These are phyloP conservation scores for Ceratosolen solmsi DNA, from an alignment of 1,140 invertebrate species.

Conservation along the genomic window DNA sequence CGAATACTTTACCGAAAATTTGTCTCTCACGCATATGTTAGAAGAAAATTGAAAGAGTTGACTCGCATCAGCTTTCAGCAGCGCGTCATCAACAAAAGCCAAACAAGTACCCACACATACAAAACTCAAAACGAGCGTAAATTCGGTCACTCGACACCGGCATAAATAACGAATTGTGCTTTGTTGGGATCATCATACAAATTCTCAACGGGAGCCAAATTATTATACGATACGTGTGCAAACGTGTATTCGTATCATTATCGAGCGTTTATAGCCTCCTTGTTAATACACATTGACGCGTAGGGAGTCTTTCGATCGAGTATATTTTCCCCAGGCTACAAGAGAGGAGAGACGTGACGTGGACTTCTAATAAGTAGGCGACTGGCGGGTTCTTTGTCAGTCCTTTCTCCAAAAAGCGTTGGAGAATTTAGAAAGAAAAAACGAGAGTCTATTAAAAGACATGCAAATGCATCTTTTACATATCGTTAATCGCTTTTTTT, in stretches of 20 bases:
- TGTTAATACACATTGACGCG: background rate
- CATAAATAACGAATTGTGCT: slow-evolving; percentile 20
- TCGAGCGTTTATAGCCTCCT: slow-evolving; percentile 23
- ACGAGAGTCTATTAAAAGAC: background rate
- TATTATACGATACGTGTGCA: background rate
- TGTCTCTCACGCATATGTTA: no score
- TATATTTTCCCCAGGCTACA: background rate
- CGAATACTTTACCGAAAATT: no score
- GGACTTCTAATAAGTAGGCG: slow-evolving; percentile 20
- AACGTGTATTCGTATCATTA: slow-evolving; percentile 30
- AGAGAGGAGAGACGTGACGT: slow-evolving; percentile 18
- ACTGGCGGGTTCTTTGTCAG: background rate
- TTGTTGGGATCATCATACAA: background rate
- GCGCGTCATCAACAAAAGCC: background rate
- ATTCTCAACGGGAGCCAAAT: slow-evolving; percentile 37
- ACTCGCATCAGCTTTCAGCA: background rate
- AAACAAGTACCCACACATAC: background rate
- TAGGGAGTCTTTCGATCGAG: background rate
- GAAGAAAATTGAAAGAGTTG: no score
- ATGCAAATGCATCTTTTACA: slow-evolving; percentile 21
- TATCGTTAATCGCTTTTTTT: slow-evolving; percentile 14
- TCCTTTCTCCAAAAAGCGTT: background rate
- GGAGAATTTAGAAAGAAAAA: background rate
- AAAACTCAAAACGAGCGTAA: background rate
- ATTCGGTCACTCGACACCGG: background rate